Base-by-base conservation (phyloP, 2,888 invertebrate species). In the Meiosimyza platycephala region DNA sequence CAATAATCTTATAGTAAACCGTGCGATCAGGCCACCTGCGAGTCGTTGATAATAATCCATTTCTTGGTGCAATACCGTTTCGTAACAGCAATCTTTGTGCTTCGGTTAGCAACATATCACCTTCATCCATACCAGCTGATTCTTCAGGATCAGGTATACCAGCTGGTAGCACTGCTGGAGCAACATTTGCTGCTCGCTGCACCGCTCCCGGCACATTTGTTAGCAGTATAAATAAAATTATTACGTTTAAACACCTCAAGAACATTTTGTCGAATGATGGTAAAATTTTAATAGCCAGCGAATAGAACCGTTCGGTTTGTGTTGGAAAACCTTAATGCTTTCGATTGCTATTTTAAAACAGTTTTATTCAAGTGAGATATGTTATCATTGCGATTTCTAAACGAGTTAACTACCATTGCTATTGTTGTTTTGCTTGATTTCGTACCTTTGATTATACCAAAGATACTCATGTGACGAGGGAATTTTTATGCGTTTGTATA, bases 71-170 rank as follows among this genome's bases (percentile, higher is more conserved):
- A 6, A 75, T 63, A 12, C 73, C 75, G 12, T 69, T 69, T 47
- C 50, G 55, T 18, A 84, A 50, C 0, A 40, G 1, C 6, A 9
- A 5, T 5, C 74, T 50, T 55, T 87, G 85, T 4, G 55, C 71
- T 6, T 79, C 76, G 0, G 92, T 91, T 76, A 93, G 89, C 52
- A 93, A 83, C 79, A 95, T 94, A 80, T 95, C 95, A 3, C 94
- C 94, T 83, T 95, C 92, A 0, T 90, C 90, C 79, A 92, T 93
- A 16, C 90, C 91, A 0, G 93, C 93, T 76, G 91, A 84, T 82
- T 94, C 93, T 83, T 95, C 95, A 0, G 94, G 93, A 82, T 94
- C 94, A 3, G 73, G 60, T 15, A n/a, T 22, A 7, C 15, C 15
- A 0, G 54, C 55, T 1, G 18, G n/a, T 15, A 79, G 71, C 75